Evolutionary conservation across 2,113 vertebrate genomes (phyloP).

Genomic region (Takifugu bimaculatus): DNA sequence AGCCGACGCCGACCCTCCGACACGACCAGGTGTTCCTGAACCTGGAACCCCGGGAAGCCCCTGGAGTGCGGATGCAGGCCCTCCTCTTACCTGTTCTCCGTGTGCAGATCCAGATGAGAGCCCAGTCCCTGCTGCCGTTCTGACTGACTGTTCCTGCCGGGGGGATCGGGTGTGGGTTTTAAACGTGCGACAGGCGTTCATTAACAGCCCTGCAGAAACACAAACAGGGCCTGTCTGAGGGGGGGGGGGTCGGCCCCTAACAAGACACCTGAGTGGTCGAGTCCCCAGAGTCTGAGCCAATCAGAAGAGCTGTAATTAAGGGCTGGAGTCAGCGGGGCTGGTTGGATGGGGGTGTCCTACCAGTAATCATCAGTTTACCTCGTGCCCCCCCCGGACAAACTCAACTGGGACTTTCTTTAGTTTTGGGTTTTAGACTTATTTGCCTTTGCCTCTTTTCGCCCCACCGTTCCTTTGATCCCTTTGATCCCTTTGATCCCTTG

Average conservation of each 20-base stretch:
- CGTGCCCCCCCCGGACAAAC: too few relatives aligned
- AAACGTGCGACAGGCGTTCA: conserved; percentile 57
- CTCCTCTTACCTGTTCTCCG: conserved; percentile 54
- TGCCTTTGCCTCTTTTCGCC: too few relatives aligned
- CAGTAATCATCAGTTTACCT: too few relatives aligned
- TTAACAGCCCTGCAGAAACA: conserved; percentile 25
- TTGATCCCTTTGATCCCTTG: too few relatives aligned
- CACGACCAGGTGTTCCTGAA: conserved; percentile 45
- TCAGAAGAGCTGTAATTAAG: conserved; percentile 61
- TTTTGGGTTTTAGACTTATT: too few relatives aligned
- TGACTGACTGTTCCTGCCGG: conserved; percentile 43
- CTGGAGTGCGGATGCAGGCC: neutral
- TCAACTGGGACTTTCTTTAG: too few relatives aligned
- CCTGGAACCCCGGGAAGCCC: conserved; percentile 14
- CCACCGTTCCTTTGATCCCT: too few relatives aligned
- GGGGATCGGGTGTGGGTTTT: conserved; percentile 56
- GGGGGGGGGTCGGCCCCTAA: conserved; percentile 36
- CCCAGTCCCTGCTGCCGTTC: conserved; percentile 31
- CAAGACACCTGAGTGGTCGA: conserved; percentile 58
- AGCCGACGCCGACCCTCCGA: neutral
- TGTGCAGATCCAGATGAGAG: conserved; percentile 27
- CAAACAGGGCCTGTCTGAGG: conserved; percentile 43
- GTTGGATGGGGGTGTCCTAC: neutral
- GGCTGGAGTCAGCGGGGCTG: conserved; percentile 37
- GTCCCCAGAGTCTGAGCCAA: conserved; percentile 48